A percentile compares a stretch with the other conserved stretches of the same genome.
phyloP scores from a whole-genome alignment of 2,888 invertebrate genomes.

The Conistra vaccinii region DNA sequence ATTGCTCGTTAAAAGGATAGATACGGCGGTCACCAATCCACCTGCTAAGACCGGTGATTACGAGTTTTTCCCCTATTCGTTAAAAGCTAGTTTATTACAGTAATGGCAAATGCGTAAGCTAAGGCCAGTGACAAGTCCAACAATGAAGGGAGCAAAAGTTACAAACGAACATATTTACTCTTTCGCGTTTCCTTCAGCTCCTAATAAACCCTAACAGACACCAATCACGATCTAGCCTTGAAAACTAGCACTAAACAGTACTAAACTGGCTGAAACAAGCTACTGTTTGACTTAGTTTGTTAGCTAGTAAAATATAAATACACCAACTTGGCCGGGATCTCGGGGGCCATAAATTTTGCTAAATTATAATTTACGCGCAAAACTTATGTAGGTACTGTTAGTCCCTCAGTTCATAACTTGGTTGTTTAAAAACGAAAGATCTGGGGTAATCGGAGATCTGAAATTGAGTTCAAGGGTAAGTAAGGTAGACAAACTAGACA shows the following conservation, averaged over 20 bases:
- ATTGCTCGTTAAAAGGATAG: too few relatives aligned
- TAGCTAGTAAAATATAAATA: slow-evolving; percentile 63
- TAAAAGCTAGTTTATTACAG: background rate
- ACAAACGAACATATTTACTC: slow-evolving; percentile 17
- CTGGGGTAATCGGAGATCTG: slow-evolving; percentile 12
- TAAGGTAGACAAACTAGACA: slow-evolving; percentile 5
- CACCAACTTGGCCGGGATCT: slow-evolving; percentile 34
- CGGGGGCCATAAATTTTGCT: slow-evolving; percentile 56
- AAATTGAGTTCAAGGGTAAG: slow-evolving; percentile 25
- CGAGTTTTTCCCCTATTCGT: background rate
- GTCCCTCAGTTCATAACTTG: slow-evolving; percentile 44
- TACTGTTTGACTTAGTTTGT: slow-evolving; percentile 49
- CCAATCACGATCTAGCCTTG: slow-evolving; percentile 37
- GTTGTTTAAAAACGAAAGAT: slow-evolving; percentile 43
- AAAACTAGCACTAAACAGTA: slow-evolving; percentile 43
- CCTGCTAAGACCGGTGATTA: background rate
- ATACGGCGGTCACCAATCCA: background rate
- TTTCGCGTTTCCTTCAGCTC: too few relatives aligned
- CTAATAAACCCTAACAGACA: slow-evolving; percentile 35
- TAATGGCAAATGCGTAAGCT: background rate
- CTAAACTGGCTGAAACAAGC: slow-evolving; percentile 54
- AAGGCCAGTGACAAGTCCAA: background rate
- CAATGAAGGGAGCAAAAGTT: background rate
- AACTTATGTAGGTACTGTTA: slow-evolving; percentile 50
- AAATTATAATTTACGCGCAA: slow-evolving; percentile 64